Evolutionary conservation across 2,113 vertebrate genomes (phyloP).

Genomic region (Danionella cerebrum): DNA sequence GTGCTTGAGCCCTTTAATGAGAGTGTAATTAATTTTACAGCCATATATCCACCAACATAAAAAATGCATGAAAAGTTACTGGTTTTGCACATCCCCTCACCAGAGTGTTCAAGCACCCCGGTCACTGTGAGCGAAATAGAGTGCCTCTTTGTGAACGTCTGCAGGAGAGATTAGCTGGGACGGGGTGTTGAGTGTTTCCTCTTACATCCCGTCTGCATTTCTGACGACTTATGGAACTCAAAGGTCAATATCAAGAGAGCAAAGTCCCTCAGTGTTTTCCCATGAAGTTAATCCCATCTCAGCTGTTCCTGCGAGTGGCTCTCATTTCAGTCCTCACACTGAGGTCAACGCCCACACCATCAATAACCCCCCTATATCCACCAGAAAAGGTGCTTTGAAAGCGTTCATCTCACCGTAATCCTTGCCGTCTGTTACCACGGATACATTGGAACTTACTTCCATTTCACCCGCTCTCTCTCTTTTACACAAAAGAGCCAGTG

Average conservation of each 20-base stretch:
- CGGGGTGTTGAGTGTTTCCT: constrained; percentile 27
- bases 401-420: constrained; percentile 54
- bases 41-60: no score
- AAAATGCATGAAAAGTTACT: background rate
- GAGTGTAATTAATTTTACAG: no score
- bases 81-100: background rate
- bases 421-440: constrained; percentile 58
- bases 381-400: constrained; percentile 44
- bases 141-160: constrained; percentile 2
- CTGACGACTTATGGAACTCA: constrained; percentile 47
- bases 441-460: constrained; percentile 44
- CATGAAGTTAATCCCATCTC: constrained; percentile 65
- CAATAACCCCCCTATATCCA: constrained; percentile 56
- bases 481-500: constrained; percentile 50
- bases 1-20: no score
- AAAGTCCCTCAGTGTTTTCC: constrained; percentile 50
- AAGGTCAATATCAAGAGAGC: constrained; percentile 57
- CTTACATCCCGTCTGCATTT: constrained; percentile 52
- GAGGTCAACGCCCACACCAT: constrained; percentile 35
- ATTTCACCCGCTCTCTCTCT: constrained; percentile 24
- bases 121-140: background rate
- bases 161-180: constrained; percentile 19
- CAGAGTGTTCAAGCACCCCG: background rate
- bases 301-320: constrained; percentile 60
- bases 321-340: constrained; percentile 48